Evolutionary conservation across 2,113 vertebrate genomes (phyloP).

Genomic region (Phrynosoma platyrhinos): DNA sequence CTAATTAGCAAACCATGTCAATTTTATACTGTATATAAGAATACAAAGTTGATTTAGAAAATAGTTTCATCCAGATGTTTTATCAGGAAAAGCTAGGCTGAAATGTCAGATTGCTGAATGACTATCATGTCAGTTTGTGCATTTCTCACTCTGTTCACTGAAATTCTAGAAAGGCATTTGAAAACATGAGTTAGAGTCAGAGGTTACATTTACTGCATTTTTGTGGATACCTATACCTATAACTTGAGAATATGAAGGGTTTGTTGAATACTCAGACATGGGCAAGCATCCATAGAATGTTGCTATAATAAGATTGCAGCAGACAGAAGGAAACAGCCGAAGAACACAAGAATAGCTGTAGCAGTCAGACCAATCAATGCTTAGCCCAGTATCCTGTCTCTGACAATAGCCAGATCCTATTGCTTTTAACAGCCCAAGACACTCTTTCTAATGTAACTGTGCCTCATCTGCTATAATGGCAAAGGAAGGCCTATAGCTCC

Average conservation of each 20-base stretch:
- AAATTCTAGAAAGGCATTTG: conserved; percentile 51
- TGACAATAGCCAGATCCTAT: conserved; percentile 6
- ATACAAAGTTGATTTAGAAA: conserved; percentile 4
- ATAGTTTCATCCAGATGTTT: conserved; percentile 33
- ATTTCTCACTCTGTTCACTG: conserved; percentile 53
- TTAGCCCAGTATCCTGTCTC: not conserved
- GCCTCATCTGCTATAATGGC: not conserved
- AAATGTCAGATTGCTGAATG: not conserved
- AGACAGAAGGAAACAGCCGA: conserved; percentile 5
- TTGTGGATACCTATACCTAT: conserved; percentile 40
- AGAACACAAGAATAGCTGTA: conserved; percentile 1
- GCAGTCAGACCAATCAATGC: not conserved
- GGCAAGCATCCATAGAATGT: conserved; percentile 8
- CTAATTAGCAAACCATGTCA: not conserved
- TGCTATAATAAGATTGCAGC: conserved; percentile 21
- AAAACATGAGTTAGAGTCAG: conserved; percentile 40
- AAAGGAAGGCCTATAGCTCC: not conserved
- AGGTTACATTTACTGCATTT: conserved; percentile 38
- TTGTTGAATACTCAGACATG: conserved; percentile 15
- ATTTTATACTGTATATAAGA: not conserved
- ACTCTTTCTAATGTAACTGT: not conserved
- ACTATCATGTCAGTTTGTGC: conserved; percentile 21
- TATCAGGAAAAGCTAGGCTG: not conserved
- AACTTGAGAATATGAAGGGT: conserved; percentile 39
- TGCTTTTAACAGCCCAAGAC: not conserved